Base-by-base conservation (phyloP, 2,888 invertebrate genomes). In the Phoenoteleia sp. region DNA sequence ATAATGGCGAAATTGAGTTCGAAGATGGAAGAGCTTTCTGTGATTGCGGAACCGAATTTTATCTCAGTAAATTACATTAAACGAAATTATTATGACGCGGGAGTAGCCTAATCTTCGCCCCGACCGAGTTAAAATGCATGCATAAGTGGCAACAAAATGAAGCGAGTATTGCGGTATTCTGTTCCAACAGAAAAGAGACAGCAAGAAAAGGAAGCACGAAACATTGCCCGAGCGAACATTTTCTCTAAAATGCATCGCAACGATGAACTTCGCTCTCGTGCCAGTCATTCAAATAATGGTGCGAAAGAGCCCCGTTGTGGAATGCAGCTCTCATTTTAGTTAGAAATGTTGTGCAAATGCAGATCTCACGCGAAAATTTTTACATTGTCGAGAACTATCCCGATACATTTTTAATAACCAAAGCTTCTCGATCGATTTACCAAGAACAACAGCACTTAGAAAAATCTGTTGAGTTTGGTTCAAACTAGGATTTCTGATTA, bases 141-240 rank as follows among this genome's bases (percentile, higher is more conserved):
- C 62, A 69, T 33, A 79, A 79, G 62, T 79, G 77, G 77, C 62
- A 69, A 58, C 67, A 77, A 77, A 69, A 62, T 36, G 69, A 29
- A 11, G 42, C 42, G 33, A 69, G 49, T 36, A 77, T 62, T 69
- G 76, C 42, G 42, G 52, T 54, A 15, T 64, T 62, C 62, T 21
- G 21, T 64, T 64, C 64, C 64, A 27, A 60, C n/a, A n/a, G n/a
- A n/a, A n/a, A 66, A 66, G 54, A 15, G 56, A 33, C 56, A 17
- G 54, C 1, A 36, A n/a, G 13, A 13, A 6, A 7, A 19, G 49
- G 5, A 19, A 21, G 13, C 1, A 2, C 25, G 54, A 36, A 54
- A 56, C 56, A 23, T 25, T 58, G 27, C 6, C 47, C 52, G 42
- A 15, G 39, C 39, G 67, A 66, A 29, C 58, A 77, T 58, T 77